phyloP scores from a whole-genome alignment of 2,888 invertebrate genomes.

The Podabrus alpinus region DNA sequence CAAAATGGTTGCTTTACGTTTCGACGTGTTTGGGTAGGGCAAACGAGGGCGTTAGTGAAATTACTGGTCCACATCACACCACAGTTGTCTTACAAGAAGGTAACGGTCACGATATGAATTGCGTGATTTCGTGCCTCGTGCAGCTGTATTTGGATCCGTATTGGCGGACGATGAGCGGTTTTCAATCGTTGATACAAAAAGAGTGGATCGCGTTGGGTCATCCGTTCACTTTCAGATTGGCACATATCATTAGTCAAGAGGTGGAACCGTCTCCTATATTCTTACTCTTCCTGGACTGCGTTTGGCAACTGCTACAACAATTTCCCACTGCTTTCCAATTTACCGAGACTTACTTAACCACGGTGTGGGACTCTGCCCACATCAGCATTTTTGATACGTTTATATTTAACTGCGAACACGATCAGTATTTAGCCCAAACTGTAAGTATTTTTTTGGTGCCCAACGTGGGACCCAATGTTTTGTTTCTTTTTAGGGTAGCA shows the following conservation, averaged over 20 bases:
- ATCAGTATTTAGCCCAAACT: conserved; percentile 70
- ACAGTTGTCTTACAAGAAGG: conserved; percentile 89
- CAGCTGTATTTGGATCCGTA: conserved; percentile 86
- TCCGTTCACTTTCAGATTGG: conserved; percentile 67
- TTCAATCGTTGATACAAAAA: conserved; percentile 89
- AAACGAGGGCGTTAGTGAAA: conserved; percentile 68
- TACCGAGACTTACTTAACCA: conserved; percentile 89
- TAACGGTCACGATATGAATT: conserved; percentile 72
- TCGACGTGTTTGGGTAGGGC: conserved; percentile 77
- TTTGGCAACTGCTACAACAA: conserved; percentile 89
- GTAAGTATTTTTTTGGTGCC: conserved; percentile 51
- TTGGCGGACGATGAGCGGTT: conserved; percentile 81
- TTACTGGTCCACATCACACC: conserved; percentile 59
- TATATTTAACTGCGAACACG: conserved; percentile 84
- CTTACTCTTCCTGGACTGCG: conserved; percentile 89
- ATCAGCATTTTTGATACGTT: conserved; percentile 92
- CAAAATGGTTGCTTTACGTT: conserved; percentile 85
- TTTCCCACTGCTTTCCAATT: conserved; percentile 90
- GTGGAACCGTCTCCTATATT: conserved; percentile 82
- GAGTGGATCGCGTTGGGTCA: conserved; percentile 95
- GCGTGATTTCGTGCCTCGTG: conserved; percentile 82
- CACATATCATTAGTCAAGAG: conserved; percentile 67
- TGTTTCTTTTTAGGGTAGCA: conserved; percentile 34
- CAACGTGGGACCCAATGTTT: neutral
- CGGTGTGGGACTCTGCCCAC: conserved; percentile 88